A percentile compares a stretch with the other conserved stretches of the same genome.
phyloP scores from a whole-genome alignment of 2,797 vertebrate species.

The Heterohyrax brucei region DNA sequence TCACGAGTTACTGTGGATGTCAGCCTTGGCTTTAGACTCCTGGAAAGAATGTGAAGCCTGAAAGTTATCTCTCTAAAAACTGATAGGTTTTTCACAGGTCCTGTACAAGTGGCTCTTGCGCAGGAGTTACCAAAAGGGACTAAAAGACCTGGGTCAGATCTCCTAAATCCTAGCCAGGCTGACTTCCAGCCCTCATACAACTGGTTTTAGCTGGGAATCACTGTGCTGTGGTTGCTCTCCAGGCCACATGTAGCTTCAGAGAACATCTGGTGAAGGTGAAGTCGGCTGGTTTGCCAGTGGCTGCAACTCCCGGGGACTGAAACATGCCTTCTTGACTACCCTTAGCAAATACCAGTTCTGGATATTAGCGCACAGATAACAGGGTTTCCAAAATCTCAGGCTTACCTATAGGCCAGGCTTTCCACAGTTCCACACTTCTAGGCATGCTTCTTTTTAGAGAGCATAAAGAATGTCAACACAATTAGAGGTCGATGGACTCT shows the following conservation, averaged over 20 bases:
- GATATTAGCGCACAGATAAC: neutral
- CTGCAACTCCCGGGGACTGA: neutral
- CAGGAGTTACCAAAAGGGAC: neutral
- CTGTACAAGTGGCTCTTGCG: neutral
- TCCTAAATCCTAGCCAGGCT: neutral
- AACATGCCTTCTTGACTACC: neutral
- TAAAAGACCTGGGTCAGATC: neutral
- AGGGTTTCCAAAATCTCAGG: neutral
- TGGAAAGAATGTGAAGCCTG: neutral
- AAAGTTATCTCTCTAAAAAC: slow-evolving; percentile 26
- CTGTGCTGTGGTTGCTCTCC: neutral
- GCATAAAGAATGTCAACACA: neutral
- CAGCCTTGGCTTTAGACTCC: neutral
- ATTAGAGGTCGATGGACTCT: neutral
- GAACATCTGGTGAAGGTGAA: neutral
- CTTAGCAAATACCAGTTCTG: neutral
- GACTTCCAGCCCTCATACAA: neutral
- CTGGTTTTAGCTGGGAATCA: neutral
- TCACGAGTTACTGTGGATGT: neutral
- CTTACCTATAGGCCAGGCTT: neutral
- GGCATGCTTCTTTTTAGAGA: neutral
- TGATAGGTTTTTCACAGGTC: neutral
- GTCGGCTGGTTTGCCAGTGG: neutral
- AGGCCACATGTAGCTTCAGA: neutral
- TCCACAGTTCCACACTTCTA: neutral